Evolutionary conservation across 2,113 vertebrate genomes (phyloP).

Genomic region (Sander vitreus): DNA sequence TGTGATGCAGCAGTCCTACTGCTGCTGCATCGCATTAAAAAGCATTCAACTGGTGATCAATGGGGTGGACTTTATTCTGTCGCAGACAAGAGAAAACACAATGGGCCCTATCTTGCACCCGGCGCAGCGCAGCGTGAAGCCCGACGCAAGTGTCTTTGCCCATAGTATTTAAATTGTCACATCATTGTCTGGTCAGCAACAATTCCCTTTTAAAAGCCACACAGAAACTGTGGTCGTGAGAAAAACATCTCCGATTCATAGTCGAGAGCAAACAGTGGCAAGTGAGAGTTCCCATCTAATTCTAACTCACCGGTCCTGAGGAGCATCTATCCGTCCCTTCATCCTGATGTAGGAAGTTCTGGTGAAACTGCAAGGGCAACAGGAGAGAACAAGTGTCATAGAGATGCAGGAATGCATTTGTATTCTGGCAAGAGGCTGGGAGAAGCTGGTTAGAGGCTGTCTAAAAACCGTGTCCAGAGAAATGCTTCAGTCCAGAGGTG

Average conservation of each 20-base stretch:
- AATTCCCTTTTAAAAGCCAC: neutral
- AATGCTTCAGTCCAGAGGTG: neutral
- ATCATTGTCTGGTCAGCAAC: no score
- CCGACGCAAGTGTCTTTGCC: no score
- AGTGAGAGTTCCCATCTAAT: neutral
- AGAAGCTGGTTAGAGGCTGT: neutral
- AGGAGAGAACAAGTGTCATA: conserved; percentile 4
- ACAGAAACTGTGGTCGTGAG: conserved; percentile 7
- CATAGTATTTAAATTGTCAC: no score
- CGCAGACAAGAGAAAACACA: neutral
- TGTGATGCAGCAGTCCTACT: neutral
- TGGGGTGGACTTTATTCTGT: no score
- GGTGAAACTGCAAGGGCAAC: conserved; percentile 33
- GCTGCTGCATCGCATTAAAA: neutral
- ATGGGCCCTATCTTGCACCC: no score
- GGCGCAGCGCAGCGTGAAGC: no score
- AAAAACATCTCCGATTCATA: neutral
- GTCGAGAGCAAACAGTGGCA: neutral
- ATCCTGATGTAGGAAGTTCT: conserved; percentile 49
- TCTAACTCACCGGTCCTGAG: conserved; percentile 72
- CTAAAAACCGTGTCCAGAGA: neutral
- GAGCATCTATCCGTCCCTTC: conserved; percentile 55
- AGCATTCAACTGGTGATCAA: no score
- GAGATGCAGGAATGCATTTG: conserved; percentile 24
- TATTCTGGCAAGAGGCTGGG: conserved; percentile 9